Evolutionary conservation across 2,797 vertebrate species (phyloP).

Genomic region (Sebastes cheni): DNA sequence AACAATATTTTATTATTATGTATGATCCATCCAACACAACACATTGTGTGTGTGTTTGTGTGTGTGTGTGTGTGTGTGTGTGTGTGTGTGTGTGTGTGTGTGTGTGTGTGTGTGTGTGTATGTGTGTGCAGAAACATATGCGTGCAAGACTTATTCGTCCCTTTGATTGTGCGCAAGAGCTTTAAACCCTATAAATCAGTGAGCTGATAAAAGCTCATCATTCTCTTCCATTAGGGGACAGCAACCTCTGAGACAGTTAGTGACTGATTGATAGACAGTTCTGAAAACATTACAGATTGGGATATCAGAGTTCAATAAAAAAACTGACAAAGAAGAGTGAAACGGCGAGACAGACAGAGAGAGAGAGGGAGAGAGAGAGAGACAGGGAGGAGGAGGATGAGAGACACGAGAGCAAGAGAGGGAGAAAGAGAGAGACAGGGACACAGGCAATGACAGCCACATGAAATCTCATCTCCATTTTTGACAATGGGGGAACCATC

Average conservation of each 20-base stretch:
- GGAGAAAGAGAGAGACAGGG: slow-evolving; percentile 62
- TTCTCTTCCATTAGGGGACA: slow-evolving; percentile 72
- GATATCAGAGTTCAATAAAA: slow-evolving; percentile 77
- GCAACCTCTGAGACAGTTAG: slow-evolving; percentile 69
- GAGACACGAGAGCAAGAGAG: slow-evolving; percentile 48
- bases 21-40: too few species aligned
- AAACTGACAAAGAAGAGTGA: slow-evolving; percentile 75
- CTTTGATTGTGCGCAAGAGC: slow-evolving; percentile 69
- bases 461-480: slow-evolving; percentile 86
- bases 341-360: slow-evolving; percentile 54
- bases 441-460: slow-evolving; percentile 81
- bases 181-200: slow-evolving; percentile 65
- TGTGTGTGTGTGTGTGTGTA: not conserved
- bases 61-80: not conserved
- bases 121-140: slow-evolving; percentile 48
- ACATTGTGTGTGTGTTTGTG: too few species aligned
- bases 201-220: slow-evolving; percentile 72
- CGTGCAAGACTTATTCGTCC: slow-evolving; percentile 47
- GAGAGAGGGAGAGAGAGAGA: slow-evolving; percentile 29
- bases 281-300: slow-evolving; percentile 69
- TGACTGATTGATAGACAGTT: slow-evolving; percentile 77
- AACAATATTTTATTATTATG: too few species aligned
- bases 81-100: not conserved
- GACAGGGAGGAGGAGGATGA: slow-evolving; percentile 59
- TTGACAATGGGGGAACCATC: slow-evolving; percentile 86